Evolutionary conservation across 2,797 vertebrate genomes (phyloP), one percentile per base, ranked within the genome.

Genomic region (Oryzias dopingdopingensis): DNA sequence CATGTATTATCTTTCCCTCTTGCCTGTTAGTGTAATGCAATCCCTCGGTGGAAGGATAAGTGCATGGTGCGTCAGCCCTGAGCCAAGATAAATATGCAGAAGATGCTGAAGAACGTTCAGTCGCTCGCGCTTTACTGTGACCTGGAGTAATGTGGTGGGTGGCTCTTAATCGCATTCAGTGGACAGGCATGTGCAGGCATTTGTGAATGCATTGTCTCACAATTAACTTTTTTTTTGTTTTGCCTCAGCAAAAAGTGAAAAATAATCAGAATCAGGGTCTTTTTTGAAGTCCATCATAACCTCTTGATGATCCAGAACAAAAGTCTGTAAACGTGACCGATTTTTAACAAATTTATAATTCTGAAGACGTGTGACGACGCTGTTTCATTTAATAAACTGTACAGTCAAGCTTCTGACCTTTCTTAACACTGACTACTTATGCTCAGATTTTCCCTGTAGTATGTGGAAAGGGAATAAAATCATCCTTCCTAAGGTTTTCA

Each of bases 1-100:
- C 81, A 76, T 86, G 84, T 82, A 72, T 80, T 83, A 79, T 81
- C 72, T 59, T 51, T 72, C 62, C 63, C 71, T 70, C 62, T 62
- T 68, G 62, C 62, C 63, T 69, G 73, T 80, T 83, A 82, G 74
- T 49, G 56, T 53, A 44, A 67, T 50, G 63, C 52, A 54, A 61
- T 48, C 56, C 61, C 62, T 70, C 67, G 76, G 65, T 62, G 75
- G 58, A 63, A 67, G 59, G 59, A 82, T 82, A 80, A 81, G 49
- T 50, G 55, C 37, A 54, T 44, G 47, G 52, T 55, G 37, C 72
- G 65, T 64, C 70, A 70, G 62, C 44, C 45, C 42, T 62, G 49
- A 67, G 42, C 37, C 41, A 15, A 56, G 47, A 59, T 29, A 52
- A 56, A 68, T 20, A 42, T 37, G 58, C 45, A 60, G 4, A 58